phyloP scores from a whole-genome alignment of 2,113 vertebrate genomes.

The Geococcyx californianus region DNA sequence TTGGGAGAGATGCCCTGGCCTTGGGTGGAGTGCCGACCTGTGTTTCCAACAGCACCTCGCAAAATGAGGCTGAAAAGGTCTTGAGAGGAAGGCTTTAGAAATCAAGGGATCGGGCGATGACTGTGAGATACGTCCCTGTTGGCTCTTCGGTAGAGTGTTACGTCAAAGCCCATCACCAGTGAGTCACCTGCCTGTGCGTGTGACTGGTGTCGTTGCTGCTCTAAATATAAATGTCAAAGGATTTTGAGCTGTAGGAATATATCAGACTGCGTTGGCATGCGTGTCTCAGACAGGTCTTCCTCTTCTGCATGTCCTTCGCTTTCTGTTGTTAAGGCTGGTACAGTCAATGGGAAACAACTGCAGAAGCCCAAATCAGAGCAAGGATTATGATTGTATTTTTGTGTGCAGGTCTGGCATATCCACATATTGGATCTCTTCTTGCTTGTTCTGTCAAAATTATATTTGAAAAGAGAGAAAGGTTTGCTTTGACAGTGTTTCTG shows the following conservation, averaged over 20 bases:
- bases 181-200: background rate
- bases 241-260: background rate
- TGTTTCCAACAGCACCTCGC: fast-evolving
- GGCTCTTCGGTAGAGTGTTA: background rate
- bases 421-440: background rate
- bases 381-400: background rate
- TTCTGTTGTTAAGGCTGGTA: background rate
- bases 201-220: background rate
- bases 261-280: background rate
- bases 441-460: background rate
- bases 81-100: background rate
- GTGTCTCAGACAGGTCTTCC: background rate
- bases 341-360: background rate
- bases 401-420: background rate
- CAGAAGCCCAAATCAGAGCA: background rate
- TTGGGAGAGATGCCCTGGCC: background rate
- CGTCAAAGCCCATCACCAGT: constrained; percentile 5
- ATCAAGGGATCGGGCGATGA: background rate
- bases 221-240: constrained; percentile 30
- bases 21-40: background rate
- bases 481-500: constrained; percentile 32
- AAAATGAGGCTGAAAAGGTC: background rate
- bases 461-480: background rate
- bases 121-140: background rate
- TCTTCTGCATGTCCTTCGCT: background rate